Evolutionary conservation across 1,140 invertebrate genomes (phyloP).

Genomic region (Globodera rostochiensis): DNA sequence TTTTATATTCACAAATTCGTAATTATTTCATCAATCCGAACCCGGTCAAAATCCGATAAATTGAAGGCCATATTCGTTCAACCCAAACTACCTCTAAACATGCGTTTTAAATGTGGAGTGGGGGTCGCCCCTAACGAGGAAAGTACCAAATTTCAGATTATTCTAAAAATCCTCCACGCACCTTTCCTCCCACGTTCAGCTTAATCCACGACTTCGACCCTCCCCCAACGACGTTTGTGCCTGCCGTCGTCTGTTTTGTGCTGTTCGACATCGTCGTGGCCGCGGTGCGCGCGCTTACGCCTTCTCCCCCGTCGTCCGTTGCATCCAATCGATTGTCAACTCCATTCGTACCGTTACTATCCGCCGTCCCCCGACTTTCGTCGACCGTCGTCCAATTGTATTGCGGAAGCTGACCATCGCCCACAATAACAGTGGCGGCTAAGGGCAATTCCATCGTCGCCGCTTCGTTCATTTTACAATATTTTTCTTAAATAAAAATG

Average conservation of each 20-base stretch:
- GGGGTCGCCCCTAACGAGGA: too few relatives aligned
- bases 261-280: neutral
- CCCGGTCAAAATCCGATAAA: too few relatives aligned
- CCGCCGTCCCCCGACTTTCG: neutral
- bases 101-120: too few relatives aligned
- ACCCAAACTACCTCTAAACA: too few relatives aligned
- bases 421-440: too few relatives aligned
- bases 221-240: neutral
- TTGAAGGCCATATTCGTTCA: too few relatives aligned
- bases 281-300: neutral
- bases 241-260: neutral
- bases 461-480: neutral
- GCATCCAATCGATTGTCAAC: neutral
- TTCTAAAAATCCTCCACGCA: slow-evolving; percentile 19
- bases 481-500: too few relatives aligned
- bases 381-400: neutral
- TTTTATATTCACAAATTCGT: too few relatives aligned
- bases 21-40: too few relatives aligned
- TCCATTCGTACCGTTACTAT: neutral
- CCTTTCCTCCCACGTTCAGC: slow-evolving; percentile 62
- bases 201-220: slow-evolving; percentile 47
- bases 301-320: neutral
- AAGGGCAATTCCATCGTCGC: too few relatives aligned
- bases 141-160: too few relatives aligned
- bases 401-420: too few relatives aligned